phyloP scores from a whole-genome alignment of 2,797 vertebrate species.

The Lophius americanus region DNA sequence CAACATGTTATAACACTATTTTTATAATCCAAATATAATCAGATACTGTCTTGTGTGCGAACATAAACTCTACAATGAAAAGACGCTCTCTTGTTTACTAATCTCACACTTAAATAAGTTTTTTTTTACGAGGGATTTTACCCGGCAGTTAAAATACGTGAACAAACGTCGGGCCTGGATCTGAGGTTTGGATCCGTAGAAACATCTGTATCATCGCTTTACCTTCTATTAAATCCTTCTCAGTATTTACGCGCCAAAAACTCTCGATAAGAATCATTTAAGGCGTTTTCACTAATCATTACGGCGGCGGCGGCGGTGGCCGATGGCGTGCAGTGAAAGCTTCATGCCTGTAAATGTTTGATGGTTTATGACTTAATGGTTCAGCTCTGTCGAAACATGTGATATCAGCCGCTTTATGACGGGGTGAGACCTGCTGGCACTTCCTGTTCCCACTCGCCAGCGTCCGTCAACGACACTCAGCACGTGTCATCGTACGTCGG shows the following conservation, averaged over 20 bases:
- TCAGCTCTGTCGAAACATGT: constrained; percentile 9
- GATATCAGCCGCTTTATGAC: constrained; percentile 16
- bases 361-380: constrained; percentile 32
- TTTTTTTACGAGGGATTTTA: too few relatives aligned
- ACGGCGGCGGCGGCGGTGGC: not conserved
- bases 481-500: not conserved
- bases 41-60: too few relatives aligned
- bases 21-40: too few relatives aligned
- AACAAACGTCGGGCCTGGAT: too few relatives aligned
- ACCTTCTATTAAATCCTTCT: not conserved
- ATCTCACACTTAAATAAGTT: too few relatives aligned
- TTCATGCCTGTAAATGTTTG: constrained; percentile 54
- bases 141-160: too few relatives aligned
- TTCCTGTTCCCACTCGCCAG: constrained; percentile 8
- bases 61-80: too few relatives aligned
- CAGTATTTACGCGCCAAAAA: not conserved
- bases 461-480: not conserved
- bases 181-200: not conserved
- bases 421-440: not conserved
- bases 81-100: too few relatives aligned
- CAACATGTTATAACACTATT: too few relatives aligned
- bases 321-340: not conserved
- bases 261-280: constrained; percentile 2
- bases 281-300: constrained; percentile 12
- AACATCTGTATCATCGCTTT: too few relatives aligned